phyloP scores from a whole-genome alignment of 2,113 vertebrate genomes.

The Thomomys bottae region DNA sequence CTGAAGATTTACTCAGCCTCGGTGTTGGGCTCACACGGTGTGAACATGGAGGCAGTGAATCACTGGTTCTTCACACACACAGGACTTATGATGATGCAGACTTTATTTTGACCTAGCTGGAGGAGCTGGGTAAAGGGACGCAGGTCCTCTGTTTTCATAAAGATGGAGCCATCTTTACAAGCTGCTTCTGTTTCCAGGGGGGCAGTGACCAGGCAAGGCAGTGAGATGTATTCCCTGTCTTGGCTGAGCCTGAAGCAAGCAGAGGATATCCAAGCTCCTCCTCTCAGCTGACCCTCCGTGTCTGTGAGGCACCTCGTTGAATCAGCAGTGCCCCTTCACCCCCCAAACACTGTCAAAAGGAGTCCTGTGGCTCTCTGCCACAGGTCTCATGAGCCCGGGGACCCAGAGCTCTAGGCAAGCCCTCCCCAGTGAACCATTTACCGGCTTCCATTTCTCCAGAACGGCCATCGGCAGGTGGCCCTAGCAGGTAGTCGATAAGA shows the following conservation, averaged over 20 bases:
- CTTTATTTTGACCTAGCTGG: too few relatives aligned
- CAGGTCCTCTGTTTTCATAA: too few relatives aligned
- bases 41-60: not conserved
- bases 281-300: not conserved
- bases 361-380: too few relatives aligned
- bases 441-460: constrained; percentile 92
- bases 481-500: constrained; percentile 97
- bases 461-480: constrained; percentile 89
- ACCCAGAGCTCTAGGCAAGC: constrained; percentile 83
- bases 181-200: too few relatives aligned
- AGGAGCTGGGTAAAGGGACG: too few relatives aligned
- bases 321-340: not conserved
- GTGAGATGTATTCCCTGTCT: not conserved
- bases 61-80: too few relatives aligned
- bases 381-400: constrained; percentile 20
- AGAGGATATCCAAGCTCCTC: not conserved
- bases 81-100: too few relatives aligned
- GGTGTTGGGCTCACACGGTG: not conserved
- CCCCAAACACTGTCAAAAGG: too few relatives aligned
- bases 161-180: too few relatives aligned
- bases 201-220: too few relatives aligned
- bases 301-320: not conserved
- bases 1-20: not conserved
- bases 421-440: constrained; percentile 92
- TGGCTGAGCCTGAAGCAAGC: not conserved